phyloP scores from a whole-genome alignment of 2,888 invertebrate species.

The Scrobipalpa atriplicella region DNA sequence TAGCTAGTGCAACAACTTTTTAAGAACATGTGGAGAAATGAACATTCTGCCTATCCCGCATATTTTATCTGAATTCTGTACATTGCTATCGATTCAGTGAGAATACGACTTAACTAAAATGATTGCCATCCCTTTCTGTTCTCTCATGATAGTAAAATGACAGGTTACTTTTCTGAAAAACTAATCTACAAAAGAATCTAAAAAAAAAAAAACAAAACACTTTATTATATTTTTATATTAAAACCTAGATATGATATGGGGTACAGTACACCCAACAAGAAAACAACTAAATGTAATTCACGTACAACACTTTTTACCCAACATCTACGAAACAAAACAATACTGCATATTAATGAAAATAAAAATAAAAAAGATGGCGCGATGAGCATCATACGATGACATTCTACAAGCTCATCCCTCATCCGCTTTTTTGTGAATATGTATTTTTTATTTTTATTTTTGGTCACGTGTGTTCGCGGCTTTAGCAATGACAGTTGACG shows the following conservation, averaged over 20 bases:
- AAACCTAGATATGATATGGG: no score
- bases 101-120: no score
- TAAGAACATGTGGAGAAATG: not conserved
- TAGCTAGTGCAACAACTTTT: not conserved
- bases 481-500: conserved; percentile 30
- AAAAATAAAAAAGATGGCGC: conserved; percentile 19
- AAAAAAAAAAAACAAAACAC: not conserved
- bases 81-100: no score
- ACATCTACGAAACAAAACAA: conserved; percentile 19
- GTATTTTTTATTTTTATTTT: not conserved
- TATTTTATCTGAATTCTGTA: no score
- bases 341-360: conserved; percentile 14
- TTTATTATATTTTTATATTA: no score
- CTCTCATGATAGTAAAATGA: no score
- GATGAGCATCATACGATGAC: conserved; percentile 34
- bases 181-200: no score
- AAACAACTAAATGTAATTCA: not conserved
- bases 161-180: no score
- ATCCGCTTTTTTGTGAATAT: conserved; percentile 29
- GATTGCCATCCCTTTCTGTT: no score
- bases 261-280: conserved; percentile 4
- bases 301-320: conserved; percentile 15
- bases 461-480: conserved; percentile 8
- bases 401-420: conserved; percentile 36
- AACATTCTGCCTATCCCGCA: no score